These are phyloP conservation scores for Tragelaphus oryx DNA, from an alignment of 2,797 vertebrate species.

Conservation along the genomic window DNA sequence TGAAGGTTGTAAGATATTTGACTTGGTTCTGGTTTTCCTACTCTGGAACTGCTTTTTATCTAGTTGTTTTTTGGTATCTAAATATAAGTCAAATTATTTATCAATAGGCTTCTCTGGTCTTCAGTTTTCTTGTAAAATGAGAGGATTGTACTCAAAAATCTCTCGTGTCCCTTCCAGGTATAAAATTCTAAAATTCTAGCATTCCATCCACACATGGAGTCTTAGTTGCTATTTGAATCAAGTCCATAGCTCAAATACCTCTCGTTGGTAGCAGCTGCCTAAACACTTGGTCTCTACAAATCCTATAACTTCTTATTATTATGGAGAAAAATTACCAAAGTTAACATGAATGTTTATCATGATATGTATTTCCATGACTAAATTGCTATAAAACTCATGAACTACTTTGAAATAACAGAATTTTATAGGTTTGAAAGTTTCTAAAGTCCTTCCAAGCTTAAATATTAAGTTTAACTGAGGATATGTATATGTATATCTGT, in stretches of 20 bases:
- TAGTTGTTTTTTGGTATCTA: background rate
- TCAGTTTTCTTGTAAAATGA: slow-evolving; percentile 16
- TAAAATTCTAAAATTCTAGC: background rate
- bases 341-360: background rate
- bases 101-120: background rate
- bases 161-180: background rate
- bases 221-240: slow-evolving; percentile 20
- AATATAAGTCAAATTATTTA: background rate
- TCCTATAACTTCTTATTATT: background rate
- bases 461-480: slow-evolving; percentile 11
- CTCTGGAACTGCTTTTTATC: background rate
- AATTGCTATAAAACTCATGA: background rate
- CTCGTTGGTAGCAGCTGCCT: background rate
- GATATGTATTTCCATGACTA: slow-evolving; percentile 2
- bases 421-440: slow-evolving; percentile 13
- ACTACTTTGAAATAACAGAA: slow-evolving; percentile 20
- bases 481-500: background rate
- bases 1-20: slow-evolving; percentile 21
- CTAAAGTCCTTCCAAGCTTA: background rate
- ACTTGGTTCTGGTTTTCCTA: background rate
- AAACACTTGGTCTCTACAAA: background rate
- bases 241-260: background rate
- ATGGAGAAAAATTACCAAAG: background rate
- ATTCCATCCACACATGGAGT: background rate
- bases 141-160: background rate